These are phyloP conservation scores for Drosophila melanosoma DNA, from an alignment of 2,888 invertebrate species.

Conservation along the genomic window DNA sequence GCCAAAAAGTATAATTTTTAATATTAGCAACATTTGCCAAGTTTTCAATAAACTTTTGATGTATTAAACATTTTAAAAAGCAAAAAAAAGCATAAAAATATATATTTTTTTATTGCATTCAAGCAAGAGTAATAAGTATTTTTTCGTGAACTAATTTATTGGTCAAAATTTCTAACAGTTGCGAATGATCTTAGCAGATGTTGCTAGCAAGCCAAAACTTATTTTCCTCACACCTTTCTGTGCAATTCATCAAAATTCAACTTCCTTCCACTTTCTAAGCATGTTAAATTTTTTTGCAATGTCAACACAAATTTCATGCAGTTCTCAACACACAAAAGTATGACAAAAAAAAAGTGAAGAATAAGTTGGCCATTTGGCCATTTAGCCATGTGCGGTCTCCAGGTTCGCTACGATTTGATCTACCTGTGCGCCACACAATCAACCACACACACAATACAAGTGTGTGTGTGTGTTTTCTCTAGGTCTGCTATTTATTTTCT, in stretches of 20 bases:
- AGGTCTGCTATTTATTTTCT: background rate
- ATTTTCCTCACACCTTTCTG: background rate
- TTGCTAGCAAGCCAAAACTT: background rate
- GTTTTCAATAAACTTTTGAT: background rate
- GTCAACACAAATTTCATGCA: conserved; percentile 75
- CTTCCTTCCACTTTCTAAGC: conserved; percentile 16
- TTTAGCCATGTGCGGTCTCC: conserved; percentile 68
- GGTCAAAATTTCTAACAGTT: background rate
- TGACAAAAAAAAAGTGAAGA: background rate
- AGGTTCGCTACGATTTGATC: background rate
- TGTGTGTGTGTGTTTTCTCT: conserved; percentile 17
- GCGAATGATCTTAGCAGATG: background rate
- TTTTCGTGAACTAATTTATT: background rate
- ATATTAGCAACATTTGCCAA: background rate
- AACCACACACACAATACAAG: conserved; percentile 41
- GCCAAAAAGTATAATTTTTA: too few relatives aligned
- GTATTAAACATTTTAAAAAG: too few relatives aligned
- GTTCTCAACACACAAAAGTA: conserved; percentile 31
- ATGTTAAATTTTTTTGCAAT: conserved; percentile 67
- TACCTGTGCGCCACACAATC: conserved; percentile 55
- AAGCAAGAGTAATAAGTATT: too few relatives aligned
- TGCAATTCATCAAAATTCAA: background rate
- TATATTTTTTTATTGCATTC: too few relatives aligned
- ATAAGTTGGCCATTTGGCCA: conserved; percentile 25
- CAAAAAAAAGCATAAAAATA: too few relatives aligned